These are phyloP conservation scores for Platichthys flesus DNA, from an alignment of 2,113 vertebrate genomes.

Conservation along the genomic window DNA sequence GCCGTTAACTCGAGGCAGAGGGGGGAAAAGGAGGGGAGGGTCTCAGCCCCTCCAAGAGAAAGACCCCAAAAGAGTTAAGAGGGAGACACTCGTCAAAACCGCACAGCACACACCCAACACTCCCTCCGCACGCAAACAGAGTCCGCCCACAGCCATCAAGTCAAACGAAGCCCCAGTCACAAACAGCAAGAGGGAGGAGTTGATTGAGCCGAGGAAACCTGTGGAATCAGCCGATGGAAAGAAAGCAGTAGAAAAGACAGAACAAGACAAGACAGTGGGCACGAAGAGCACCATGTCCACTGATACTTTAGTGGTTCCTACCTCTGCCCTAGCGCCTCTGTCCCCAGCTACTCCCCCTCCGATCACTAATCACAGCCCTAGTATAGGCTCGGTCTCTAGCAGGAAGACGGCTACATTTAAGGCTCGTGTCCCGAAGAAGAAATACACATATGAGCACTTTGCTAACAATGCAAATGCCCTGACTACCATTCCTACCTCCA, in stretches of 20 bases:
- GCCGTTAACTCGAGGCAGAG: slow-evolving; percentile 84
- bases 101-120: slow-evolving; percentile 63
- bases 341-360: slow-evolving; percentile 52
- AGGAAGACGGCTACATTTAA: slow-evolving; percentile 94
- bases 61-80: slow-evolving; percentile 75
- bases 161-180: slow-evolving; percentile 64
- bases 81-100: slow-evolving; percentile 67
- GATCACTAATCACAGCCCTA: slow-evolving; percentile 72
- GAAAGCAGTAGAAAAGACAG: slow-evolving; percentile 58
- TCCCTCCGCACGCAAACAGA: slow-evolving; percentile 67
- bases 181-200: slow-evolving; percentile 73
- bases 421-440: slow-evolving; percentile 90
- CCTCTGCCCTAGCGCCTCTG: slow-evolving; percentile 56
- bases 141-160: slow-evolving; percentile 46
- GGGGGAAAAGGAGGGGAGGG: slow-evolving; percentile 79
- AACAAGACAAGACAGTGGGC: slow-evolving; percentile 65
- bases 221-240: slow-evolving; percentile 63
- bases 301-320: slow-evolving; percentile 56
- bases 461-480: slow-evolving; percentile 61
- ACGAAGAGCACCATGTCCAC: slow-evolving; percentile 46
- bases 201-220: slow-evolving; percentile 72
- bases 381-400: slow-evolving; percentile 79
- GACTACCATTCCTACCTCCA: slow-evolving; percentile 68
- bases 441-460: slow-evolving; percentile 88
- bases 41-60: slow-evolving; percentile 66